Base-by-base conservation (phyloP, 1,140 invertebrate genomes). In the Choristoneura fumiferana region DNA sequence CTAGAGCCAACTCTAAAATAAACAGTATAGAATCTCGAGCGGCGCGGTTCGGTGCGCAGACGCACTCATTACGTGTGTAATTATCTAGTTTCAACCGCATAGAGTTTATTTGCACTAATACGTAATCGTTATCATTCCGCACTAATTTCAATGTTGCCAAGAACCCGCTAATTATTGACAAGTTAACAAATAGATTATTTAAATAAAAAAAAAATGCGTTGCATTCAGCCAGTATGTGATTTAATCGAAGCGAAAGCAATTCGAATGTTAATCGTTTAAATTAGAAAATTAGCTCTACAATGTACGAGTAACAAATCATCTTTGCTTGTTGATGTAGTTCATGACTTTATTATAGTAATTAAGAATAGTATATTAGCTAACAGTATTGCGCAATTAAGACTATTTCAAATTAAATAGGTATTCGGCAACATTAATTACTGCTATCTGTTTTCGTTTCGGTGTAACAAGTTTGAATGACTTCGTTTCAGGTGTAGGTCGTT, bases 11-110 rank as follows among this genome's bases (percentile, higher is more conserved):
- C 64, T 75, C 81, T 81, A 86, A 88, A 85, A 87, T 88, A 85
- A 87, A 84, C 85, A 86, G 85, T 88, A 70, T 77, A 78, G 73
- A 73, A 75, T 81, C 76, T 80, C 72, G 78, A 67, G 70, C 67
- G 70, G 71, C 64, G 76, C 67, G 40, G 17, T 49, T 65, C 71
- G 71, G 67, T 69, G 9, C 29, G 71, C 80, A 73, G 73, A 75
- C 67, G 59, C 58, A 61, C 58, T 60, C 59, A 70, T 81, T 79
- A 75, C 75, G 73, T 68, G 71, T 63, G 69, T 66, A 71, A 77
- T 78, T 80, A 79, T 64, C 61, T 35, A 14, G 29, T 54, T 15
- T 8, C 14, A 10, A 36, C 33, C 35, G 33, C 34, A 15, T 35
- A 36, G 12, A 34, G 33, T 59, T 62, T 56, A 49, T n/a, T 63